A percentile compares a stretch with the other conserved stretches of the same genome.
phyloP scores from a whole-genome alignment of 2,888 invertebrate species.

The Agrochola lychnidis region DNA sequence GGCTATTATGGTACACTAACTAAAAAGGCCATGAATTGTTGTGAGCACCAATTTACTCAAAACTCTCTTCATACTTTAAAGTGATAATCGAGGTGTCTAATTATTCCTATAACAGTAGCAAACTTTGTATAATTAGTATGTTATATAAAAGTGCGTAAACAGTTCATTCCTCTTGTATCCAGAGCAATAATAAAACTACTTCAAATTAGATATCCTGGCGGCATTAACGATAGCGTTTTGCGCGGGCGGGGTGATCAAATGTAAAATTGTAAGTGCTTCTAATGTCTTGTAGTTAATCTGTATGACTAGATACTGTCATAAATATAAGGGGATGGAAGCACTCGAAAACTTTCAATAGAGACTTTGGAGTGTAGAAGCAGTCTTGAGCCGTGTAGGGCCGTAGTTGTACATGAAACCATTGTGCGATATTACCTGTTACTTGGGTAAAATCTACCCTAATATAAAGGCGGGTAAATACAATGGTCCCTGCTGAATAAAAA shows the following conservation, averaged over 20 bases:
- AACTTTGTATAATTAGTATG: constrained; percentile 21
- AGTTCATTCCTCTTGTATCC: constrained; percentile 57
- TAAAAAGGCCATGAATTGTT: background rate
- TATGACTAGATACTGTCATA: constrained; percentile 54
- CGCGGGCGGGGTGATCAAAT: constrained; percentile 51
- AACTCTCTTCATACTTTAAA: constrained; percentile 2
- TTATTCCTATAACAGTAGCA: constrained; percentile 11
- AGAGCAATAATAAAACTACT: constrained; percentile 52
- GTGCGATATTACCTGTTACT: background rate
- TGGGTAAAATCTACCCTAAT: constrained; percentile 9
- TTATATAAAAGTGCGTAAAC: constrained; percentile 34
- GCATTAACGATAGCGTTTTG: constrained; percentile 38
- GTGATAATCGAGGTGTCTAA: constrained; percentile 18
- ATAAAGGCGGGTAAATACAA: background rate
- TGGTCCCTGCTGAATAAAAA: constrained; percentile 32
- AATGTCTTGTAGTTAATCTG: constrained; percentile 52
- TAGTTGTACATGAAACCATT: constrained; percentile 12
- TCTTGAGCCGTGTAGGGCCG: constrained; percentile 4
- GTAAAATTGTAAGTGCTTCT: constrained; percentile 54
- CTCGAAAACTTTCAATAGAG: constrained; percentile 1
- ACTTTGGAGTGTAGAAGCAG: constrained; percentile 3
- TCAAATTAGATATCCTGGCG: constrained; percentile 49
- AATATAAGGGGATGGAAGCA: constrained; percentile 29
- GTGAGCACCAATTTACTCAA: background rate
- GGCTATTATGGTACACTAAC: background rate